Evolutionary conservation across 2,113 vertebrate species (phyloP).

Genomic region (Clarias macrocephalus): DNA sequence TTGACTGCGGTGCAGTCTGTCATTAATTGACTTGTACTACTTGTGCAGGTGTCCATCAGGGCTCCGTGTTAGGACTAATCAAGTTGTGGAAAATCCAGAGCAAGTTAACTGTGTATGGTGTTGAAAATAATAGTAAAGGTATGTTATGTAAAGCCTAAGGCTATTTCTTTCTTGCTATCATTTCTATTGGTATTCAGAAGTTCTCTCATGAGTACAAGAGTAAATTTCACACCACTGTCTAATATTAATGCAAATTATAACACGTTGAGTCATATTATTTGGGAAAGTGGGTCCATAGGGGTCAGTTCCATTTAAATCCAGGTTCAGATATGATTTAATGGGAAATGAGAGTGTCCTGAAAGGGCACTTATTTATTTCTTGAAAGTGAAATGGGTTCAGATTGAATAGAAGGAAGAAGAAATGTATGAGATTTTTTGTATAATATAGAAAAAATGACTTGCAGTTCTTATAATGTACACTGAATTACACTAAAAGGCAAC

Average conservation of each 20-base stretch:
- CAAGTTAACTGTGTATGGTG: not conserved
- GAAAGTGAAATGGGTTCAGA: constrained; percentile 41
- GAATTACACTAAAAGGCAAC: not conserved
- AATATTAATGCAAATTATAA: constrained; percentile 35
- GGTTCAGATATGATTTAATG: constrained; percentile 32
- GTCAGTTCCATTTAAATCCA: constrained; percentile 33
- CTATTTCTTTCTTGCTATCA: not conserved
- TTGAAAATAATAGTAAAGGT: not conserved
- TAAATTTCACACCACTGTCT: not conserved
- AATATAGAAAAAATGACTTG: not conserved
- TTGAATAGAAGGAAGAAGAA: not conserved
- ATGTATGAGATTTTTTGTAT: not conserved
- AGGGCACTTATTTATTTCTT: constrained; percentile 40
- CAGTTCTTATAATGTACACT: not conserved
- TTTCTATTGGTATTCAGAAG: not conserved
- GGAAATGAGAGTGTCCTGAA: constrained; percentile 42
- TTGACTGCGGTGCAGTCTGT: constrained; percentile 15
- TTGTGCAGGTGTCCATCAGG: constrained; percentile 37
- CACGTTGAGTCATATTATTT: constrained; percentile 24
- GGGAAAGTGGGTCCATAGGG: constrained; percentile 30
- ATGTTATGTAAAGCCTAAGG: not conserved
- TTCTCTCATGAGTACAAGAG: not conserved
- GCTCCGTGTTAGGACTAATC: not conserved
- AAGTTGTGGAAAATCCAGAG: not conserved
- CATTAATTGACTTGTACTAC: constrained; percentile 32